Evolutionary conservation across 1,140 invertebrate genomes (phyloP).

Genomic region (Lordiphosa stackelbergi): DNA sequence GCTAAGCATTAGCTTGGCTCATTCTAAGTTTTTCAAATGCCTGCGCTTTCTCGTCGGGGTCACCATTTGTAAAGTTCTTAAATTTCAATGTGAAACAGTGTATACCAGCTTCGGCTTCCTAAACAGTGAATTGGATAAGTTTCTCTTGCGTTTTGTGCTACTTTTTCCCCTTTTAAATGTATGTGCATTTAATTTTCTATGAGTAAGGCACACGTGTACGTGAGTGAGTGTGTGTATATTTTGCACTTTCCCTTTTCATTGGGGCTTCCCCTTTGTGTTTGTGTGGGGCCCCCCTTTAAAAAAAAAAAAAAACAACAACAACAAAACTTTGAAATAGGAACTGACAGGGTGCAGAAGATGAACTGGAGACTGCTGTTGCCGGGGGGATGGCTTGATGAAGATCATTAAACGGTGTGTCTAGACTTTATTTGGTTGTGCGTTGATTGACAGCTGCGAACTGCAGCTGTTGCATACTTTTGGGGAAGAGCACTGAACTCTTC

Average conservation of each 20-base stretch:
- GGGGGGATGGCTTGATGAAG: constrained; percentile 7
- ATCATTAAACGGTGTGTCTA: constrained; percentile 11
- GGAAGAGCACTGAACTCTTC: no score
- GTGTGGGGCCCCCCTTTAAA: constrained; percentile 13
- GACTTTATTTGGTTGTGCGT: constrained; percentile 11
- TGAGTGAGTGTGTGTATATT: constrained; percentile 7
- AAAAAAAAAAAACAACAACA: background rate
- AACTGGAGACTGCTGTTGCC: constrained; percentile 8
- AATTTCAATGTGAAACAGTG: background rate
- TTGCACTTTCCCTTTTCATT: constrained; percentile 48
- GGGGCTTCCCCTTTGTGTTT: background rate
- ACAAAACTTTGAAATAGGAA: constrained; percentile 21
- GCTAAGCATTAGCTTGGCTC: no score
- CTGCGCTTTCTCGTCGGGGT: no score
- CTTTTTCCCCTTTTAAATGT: constrained; percentile 28
- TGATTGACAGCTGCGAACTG: constrained; percentile 5
- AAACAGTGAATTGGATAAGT: no score
- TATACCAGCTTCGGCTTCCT: background rate
- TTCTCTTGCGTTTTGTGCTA: background rate
- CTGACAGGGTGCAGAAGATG: constrained; percentile 7
- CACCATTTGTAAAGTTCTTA: no score
- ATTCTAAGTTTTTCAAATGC: no score
- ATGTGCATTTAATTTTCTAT: constrained; percentile 45
- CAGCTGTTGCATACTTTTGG: background rate
- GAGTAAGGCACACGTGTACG: constrained; percentile 5